Percentiles rank a stretch among this genome's conserved stretches.
These are phyloP conservation scores for Adineta ricciae DNA, from an alignment of 2,888 invertebrate genomes.

Conservation along the genomic window DNA sequence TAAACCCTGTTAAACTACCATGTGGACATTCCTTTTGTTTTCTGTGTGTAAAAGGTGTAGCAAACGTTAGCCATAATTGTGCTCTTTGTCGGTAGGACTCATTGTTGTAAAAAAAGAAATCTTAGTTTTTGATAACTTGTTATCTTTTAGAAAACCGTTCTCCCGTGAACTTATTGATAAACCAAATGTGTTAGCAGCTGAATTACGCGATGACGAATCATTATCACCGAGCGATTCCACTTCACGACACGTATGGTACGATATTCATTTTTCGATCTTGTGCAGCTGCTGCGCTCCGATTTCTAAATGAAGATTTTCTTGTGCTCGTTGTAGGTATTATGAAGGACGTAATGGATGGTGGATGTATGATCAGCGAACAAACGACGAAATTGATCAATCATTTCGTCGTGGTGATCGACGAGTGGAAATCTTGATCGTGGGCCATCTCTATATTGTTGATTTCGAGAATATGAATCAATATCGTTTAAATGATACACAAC, in stretches of 20 bases:
- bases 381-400: conserved; percentile 72
- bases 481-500: conserved; percentile 68
- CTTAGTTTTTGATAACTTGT: neutral
- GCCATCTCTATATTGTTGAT: conserved; percentile 78
- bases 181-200: neutral
- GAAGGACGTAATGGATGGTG: conserved; percentile 93
- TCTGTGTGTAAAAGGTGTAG: neutral
- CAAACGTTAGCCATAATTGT: neutral
- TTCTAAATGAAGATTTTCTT: too few relatives aligned
- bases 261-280: conserved; percentile 56
- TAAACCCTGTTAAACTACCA: neutral
- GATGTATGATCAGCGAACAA: conserved; percentile 87
- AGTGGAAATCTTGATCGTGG: conserved; percentile 78
- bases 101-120: neutral
- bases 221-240: neutral
- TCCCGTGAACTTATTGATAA: neutral
- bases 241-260: neutral
- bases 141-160: neutral
- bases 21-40: conserved; percentile 4
- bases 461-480: conserved; percentile 69
- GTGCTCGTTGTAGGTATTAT: conserved; percentile 65
- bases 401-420: conserved; percentile 49
- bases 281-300: too few relatives aligned
- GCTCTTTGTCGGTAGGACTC: neutral
- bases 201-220: neutral